Percentiles rank a stretch among this genome's conserved stretches.
Evolutionary conservation across 2,797 vertebrate genomes (phyloP).

Genomic region (Coendou prehensilis): DNA sequence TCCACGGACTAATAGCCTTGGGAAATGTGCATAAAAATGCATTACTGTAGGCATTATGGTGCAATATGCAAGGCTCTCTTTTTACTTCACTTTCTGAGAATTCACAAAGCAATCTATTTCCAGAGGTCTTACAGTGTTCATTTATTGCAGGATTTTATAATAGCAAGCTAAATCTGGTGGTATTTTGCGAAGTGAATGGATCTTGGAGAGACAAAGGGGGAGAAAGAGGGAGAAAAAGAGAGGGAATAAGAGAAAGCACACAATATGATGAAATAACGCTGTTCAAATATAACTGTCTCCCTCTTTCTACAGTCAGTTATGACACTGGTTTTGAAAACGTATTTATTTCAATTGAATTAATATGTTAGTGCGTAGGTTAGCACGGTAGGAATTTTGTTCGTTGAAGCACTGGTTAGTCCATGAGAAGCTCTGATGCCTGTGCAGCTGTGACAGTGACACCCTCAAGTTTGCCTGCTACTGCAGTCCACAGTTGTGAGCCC

Average conservation of each 20-base stretch:
- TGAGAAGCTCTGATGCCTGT: not conserved
- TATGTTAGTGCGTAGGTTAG: not conserved
- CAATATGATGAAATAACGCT: not conserved
- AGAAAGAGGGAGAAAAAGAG: not conserved
- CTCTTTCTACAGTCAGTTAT: not conserved
- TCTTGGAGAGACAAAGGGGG: not conserved
- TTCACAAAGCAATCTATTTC: not conserved
- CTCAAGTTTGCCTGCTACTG: not conserved
- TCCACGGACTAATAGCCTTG: constrained; percentile 29
- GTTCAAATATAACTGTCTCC: not conserved
- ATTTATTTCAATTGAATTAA: not conserved
- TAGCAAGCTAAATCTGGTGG: not conserved
- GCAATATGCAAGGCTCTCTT: not conserved
- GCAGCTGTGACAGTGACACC: too few relatives aligned
- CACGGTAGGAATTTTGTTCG: not conserved
- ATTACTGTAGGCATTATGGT: not conserved
- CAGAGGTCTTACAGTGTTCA: not conserved
- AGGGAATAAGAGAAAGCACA: not conserved
- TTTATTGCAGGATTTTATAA: not conserved
- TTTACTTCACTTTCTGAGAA: constrained; percentile 4
- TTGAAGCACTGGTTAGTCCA: not conserved
- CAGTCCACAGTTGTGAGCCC: too few relatives aligned
- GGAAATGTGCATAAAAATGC: constrained; percentile 11
- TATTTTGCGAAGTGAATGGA: constrained; percentile 20
- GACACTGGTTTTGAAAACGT: constrained; percentile 30